A percentile compares a stretch with the other conserved stretches of the same genome.
Conservation (phyloP, 2,797 vertebrate genomes). For the Eulemur albifrons region DNA sequence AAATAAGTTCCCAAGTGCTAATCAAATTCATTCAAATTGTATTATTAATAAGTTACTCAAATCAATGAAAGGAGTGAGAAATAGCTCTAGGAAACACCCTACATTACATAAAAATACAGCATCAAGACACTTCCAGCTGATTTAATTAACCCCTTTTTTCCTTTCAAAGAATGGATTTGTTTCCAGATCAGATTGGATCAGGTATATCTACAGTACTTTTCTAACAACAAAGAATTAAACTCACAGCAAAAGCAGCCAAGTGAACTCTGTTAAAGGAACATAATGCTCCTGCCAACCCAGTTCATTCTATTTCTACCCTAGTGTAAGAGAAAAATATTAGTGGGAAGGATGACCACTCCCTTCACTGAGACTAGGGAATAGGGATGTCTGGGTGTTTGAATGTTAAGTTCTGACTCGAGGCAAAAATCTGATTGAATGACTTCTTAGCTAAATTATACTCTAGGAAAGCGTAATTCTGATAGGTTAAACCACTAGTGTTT, state of each 20-base stretch:
- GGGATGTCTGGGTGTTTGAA: neutral
- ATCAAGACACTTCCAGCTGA: neutral
- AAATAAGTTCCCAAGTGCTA: slow-evolving; percentile 30
- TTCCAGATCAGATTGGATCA: neutral
- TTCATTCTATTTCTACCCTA: neutral
- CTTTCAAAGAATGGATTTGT: neutral
- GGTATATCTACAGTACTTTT: neutral
- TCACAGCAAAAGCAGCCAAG: neutral
- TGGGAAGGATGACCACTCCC: neutral
- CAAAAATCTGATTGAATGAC: neutral
- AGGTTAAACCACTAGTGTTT: neutral
- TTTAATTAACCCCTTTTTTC: neutral
- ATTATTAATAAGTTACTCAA: slow-evolving; percentile 45
- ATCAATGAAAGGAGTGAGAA: slow-evolving; percentile 34
- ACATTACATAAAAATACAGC: neutral
- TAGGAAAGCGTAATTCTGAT: neutral
- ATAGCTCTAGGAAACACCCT: neutral
- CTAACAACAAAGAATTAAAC: slow-evolving; percentile 20
- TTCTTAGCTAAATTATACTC: neutral
- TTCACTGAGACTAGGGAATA: neutral
- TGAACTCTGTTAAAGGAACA: neutral
- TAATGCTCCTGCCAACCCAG: neutral
- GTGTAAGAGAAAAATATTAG: neutral
- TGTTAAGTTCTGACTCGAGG: neutral
- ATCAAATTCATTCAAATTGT: slow-evolving; percentile 33